Evolutionary conservation across 2,797 vertebrate genomes (phyloP), one percentile per base, ranked within the genome.

Genomic region (Prunella strophiata): DNA sequence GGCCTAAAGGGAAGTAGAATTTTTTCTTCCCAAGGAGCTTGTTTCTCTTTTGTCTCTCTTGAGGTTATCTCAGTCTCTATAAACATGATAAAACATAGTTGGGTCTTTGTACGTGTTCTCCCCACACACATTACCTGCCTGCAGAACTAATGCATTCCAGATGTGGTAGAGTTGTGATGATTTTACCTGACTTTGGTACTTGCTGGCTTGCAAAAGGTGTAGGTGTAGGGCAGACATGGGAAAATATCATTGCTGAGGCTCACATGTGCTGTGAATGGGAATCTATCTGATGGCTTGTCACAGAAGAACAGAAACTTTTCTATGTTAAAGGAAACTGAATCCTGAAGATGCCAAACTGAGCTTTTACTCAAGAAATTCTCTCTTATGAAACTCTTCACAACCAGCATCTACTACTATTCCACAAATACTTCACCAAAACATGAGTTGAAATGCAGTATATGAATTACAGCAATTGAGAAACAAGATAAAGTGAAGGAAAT

Each of bases 211-310:
- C 22, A 65, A 65, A 77, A 51, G 34, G 34, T 34, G 34, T 34
- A 34, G 34, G 8, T 23, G 15, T 27, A 50, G 4, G 15, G 17
- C 27, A 65, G 11, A 2, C 22, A 32, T 1, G 2, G 16, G 26
- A 86, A 88, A 65, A 43, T 10, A 40, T 13, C 47, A 50, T 6
- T 7, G 12, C 27, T 51, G 42, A 88, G 21, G 50, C 10, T 38
- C 50, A 61, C 0, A 0, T n/a, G 18, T 3, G 2, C 25, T 4
- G 0, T 63, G 40, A 92, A 72, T 45, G 18, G 32, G 13, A 89
- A 63, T 23, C 50, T 43, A 40, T 16, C n/a, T 29, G 12, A 63
- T 2, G 3, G 16, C 25, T 40, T 58, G 11, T 45, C 47, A 83
- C 13, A 84, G 22, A 73, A 12, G 4, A 85, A 55, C 5, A 63